phyloP scores from a whole-genome alignment of 2,888 invertebrate species.

The Tupiocoris notatus region DNA sequence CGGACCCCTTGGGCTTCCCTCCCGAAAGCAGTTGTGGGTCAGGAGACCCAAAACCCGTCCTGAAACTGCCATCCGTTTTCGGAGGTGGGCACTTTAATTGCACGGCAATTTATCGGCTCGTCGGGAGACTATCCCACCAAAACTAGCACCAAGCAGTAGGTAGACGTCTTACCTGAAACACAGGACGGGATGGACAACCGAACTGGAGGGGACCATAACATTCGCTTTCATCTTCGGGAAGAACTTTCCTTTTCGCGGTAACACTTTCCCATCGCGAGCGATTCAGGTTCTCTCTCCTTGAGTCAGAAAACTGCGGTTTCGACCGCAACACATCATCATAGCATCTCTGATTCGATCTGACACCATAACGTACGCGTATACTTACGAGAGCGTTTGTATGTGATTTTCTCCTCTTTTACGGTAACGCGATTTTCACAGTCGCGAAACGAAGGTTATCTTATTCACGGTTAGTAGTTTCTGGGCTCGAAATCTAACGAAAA shows the following conservation, averaged over 20 bases:
- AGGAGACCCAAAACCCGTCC: background rate
- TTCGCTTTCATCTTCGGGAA: constrained; percentile 24
- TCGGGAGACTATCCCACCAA: background rate
- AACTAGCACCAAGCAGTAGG: too few species aligned
- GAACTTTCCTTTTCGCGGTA: constrained; percentile 33
- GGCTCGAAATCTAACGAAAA: too few species aligned
- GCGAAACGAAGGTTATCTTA: too few species aligned
- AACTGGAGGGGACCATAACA: constrained; percentile 11
- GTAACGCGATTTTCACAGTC: background rate
- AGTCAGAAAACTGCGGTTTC: background rate
- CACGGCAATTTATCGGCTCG: background rate
- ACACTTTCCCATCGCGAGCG: constrained; percentile 18
- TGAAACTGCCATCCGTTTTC: background rate
- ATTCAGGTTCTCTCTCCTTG: background rate
- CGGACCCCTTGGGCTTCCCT: background rate
- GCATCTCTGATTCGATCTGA: background rate
- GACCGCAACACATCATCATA: background rate
- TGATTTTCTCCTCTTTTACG: background rate
- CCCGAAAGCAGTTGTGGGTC: background rate
- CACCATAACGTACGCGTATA: background rate
- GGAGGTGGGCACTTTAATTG: background rate
- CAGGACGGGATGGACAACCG: background rate
- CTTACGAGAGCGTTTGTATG: background rate
- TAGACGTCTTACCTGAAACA: too few species aligned
- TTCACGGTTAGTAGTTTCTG: too few species aligned